Percentiles rank a stretch among this genome's conserved stretches.
Conservation (phyloP, 1,140 invertebrate species). For the Dolichoris vasculosae region DNA sequence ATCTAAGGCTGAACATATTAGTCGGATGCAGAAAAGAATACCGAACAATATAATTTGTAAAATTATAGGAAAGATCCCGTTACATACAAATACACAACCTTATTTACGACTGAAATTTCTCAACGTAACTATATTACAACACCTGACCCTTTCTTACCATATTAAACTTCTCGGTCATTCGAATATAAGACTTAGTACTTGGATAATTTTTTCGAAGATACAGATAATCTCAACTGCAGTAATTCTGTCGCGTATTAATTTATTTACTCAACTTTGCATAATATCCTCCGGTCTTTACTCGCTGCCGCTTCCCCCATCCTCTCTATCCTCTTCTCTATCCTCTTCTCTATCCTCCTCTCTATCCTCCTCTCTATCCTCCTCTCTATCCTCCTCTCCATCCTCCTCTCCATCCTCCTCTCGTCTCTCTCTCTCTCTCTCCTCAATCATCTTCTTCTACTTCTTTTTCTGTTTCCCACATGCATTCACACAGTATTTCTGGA, state of each 20-base stretch:
- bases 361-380: not conserved
- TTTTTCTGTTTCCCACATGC: slow-evolving; percentile 50
- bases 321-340: not conserved
- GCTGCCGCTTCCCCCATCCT: not conserved
- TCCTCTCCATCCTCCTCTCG: not conserved
- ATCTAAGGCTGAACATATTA: not conserved
- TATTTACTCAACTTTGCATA: slow-evolving; percentile 45
- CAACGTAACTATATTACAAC: slow-evolving; percentile 21
- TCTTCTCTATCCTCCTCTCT: slow-evolving; percentile 40
- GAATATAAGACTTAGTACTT: not conserved
- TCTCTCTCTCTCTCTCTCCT: slow-evolving; percentile 4
- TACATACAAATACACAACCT: not conserved
- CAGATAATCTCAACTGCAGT: not conserved
- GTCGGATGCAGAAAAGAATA: not conserved
- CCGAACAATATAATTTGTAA: not conserved
- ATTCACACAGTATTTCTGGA: not conserved
- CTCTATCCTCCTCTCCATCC: slow-evolving; percentile 7
- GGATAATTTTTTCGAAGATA: slow-evolving; percentile 23
- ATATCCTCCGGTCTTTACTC: slow-evolving; percentile 1
- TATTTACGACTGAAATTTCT: slow-evolving; percentile 36
- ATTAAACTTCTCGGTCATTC: not conserved
- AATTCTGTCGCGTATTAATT: slow-evolving; percentile 47
- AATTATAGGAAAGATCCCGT: slow-evolving; percentile 35
- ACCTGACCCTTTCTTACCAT: not conserved
- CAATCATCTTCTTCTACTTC: slow-evolving; percentile 30